Evolutionary conservation across 2,113 vertebrate genomes (phyloP), one percentile per base, ranked within the genome.

Genomic region (Clarias magur): DNA sequence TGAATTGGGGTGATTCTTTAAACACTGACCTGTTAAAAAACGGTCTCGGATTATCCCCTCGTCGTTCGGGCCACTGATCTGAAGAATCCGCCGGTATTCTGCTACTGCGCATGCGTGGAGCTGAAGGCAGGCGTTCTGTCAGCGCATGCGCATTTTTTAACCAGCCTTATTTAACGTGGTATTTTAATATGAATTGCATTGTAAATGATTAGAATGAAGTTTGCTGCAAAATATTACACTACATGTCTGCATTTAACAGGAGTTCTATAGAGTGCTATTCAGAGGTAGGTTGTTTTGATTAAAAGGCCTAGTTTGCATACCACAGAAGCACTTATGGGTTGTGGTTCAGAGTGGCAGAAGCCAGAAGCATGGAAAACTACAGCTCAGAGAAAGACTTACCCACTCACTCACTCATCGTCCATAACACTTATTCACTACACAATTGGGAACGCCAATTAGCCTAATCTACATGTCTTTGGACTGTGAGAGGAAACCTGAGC

Each of bases 1-100:
- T 19, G 21, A 53, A 75, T 19, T 0, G 3, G 16, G 6, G 34
- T 16, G 6, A 53, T 54, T 82, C 76, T 13, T 87, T 30, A 62
- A 84, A n/a, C 2, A 88, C 91, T 92, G 86, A 95, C 95, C 95
- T 94, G 93, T 94, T 92, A 48, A 76, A 92, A 92, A 91, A 92
- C 70, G 83, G 91, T 90, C 89, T 93, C 65, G 86, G 48, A 85
- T 94, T 93, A 94, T 93, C 93, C 94, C 91, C 92, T 89, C 83
- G 88, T 92, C 85, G 89, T 86, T 92, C 68, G 92, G 93, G 93
- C 94, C 93, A 92, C 93, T 70, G 93, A 82, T 83, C 85, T 89
- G 60, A 68, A 85, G 90, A 90, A 90, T 92, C 93, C 90, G 92
- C 94, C 94, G 94, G 94, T 95, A 92, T 78, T 21, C 5, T 48